Conservation (phyloP, 2,888 invertebrate genomes). For the Troides helena region DNA sequence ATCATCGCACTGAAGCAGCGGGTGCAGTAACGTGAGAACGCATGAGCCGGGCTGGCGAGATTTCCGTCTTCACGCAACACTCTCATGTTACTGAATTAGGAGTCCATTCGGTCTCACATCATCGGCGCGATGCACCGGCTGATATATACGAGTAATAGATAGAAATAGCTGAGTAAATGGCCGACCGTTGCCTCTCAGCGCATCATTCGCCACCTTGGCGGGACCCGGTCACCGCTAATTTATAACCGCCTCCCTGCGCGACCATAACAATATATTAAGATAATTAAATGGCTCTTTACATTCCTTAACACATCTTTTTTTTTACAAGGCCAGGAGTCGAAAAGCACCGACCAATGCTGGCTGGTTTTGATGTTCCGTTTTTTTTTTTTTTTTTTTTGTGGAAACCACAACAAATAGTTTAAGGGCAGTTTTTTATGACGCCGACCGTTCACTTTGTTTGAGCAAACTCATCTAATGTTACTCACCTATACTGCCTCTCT, state of each 20-base stretch:
- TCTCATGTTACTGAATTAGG: slow-evolving; percentile 25
- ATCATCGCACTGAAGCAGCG: slow-evolving; percentile 73
- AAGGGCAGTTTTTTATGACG: slow-evolving; percentile 70
- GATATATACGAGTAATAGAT: slow-evolving; percentile 17
- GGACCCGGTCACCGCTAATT: slow-evolving; percentile 62
- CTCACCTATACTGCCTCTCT: slow-evolving; percentile 36
- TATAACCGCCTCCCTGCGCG: slow-evolving; percentile 73
- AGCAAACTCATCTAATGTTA: slow-evolving; percentile 50
- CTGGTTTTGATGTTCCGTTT: slow-evolving; percentile 73
- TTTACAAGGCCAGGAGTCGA: slow-evolving; percentile 71
- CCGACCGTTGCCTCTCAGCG: slow-evolving; percentile 34
- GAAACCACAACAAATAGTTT: slow-evolving; percentile 78
- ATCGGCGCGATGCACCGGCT: background rate
- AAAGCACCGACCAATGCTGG: slow-evolving; percentile 77
- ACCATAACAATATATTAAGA: slow-evolving; percentile 80
- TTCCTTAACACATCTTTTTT: slow-evolving; percentile 80
- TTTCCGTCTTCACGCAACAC: slow-evolving; percentile 25
- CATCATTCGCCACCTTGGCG: slow-evolving; percentile 64
- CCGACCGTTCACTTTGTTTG: slow-evolving; percentile 66
- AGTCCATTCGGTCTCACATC: slow-evolving; percentile 8
- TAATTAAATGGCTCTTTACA: slow-evolving; percentile 80
- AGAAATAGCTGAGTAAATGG: slow-evolving; percentile 33
- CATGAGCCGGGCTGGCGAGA: slow-evolving; percentile 31
- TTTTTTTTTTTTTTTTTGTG: slow-evolving; percentile 57
- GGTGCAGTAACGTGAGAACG: slow-evolving; percentile 58